Evolutionary conservation across 2,113 vertebrate species (phyloP).

Genomic region (Hippocampus comes): DNA sequence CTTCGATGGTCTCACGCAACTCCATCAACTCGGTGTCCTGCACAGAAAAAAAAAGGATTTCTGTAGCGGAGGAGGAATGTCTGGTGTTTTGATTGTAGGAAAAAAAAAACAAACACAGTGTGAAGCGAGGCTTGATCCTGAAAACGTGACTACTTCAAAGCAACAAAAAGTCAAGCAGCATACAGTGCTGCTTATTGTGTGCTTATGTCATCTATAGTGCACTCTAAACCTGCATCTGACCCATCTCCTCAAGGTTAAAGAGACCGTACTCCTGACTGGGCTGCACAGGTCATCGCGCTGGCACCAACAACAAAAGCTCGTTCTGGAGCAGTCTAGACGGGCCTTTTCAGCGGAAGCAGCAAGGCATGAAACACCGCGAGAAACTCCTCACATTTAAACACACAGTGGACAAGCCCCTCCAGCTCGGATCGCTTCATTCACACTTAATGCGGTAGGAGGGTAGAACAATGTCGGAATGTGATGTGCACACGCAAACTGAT

Average conservation of each 20-base stretch:
- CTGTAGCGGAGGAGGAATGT: background rate
- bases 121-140: slow-evolving; percentile 2
- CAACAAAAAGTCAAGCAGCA: slow-evolving; percentile 27
- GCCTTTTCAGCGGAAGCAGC: slow-evolving; percentile 59
- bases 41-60: background rate
- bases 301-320: slow-evolving; percentile 60
- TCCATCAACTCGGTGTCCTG: slow-evolving; percentile 87
- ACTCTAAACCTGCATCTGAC: slow-evolving; percentile 26
- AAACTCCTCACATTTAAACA: slow-evolving; percentile 37
- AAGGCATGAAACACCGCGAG: slow-evolving; percentile 55
- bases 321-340: slow-evolving; percentile 53
- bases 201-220: slow-evolving; percentile 29
- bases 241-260: slow-evolving; percentile 59
- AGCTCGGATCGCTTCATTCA: slow-evolving; percentile 36
- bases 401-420: slow-evolving; percentile 18
- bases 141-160: slow-evolving; percentile 32
- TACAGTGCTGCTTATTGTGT: slow-evolving; percentile 31
- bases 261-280: slow-evolving; percentile 37
- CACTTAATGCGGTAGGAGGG: slow-evolving; percentile 33
- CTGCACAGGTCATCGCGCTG: slow-evolving; percentile 62
- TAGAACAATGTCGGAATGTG: slow-evolving; percentile 50
- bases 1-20: slow-evolving; percentile 88
- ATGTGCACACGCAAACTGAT: slow-evolving; percentile 29
- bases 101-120: background rate
- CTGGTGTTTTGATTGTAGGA: background rate